These are phyloP conservation scores for Eulimnadia texana DNA, from an alignment of 1,140 invertebrate species.

Conservation along the genomic window DNA sequence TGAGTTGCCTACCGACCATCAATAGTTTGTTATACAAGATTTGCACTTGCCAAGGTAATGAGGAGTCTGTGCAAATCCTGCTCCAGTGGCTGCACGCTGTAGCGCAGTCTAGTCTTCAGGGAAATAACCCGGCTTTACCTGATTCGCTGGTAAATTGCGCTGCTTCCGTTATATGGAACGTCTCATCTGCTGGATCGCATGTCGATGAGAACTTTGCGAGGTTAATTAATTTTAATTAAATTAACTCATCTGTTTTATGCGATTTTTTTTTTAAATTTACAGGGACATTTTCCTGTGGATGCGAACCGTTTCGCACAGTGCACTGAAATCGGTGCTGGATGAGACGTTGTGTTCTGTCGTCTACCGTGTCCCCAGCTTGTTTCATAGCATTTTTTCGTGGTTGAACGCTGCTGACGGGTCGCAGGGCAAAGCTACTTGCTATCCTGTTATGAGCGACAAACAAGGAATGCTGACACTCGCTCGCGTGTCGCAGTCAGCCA, in stretches of 20 bases:
- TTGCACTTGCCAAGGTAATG: conserved; percentile 40
- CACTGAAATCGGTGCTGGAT: conserved; percentile 63
- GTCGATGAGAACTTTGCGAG: conserved; percentile 47
- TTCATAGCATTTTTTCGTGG: neutral
- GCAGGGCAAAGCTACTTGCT: neutral
- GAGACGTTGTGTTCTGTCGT: conserved; percentile 68
- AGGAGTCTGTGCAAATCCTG: conserved; percentile 34
- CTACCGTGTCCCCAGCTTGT: conserved; percentile 59
- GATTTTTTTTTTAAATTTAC: conserved; percentile 16
- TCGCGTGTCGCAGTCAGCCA: neutral
- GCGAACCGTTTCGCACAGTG: neutral
- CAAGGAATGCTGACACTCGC: neutral
- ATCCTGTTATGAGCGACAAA: neutral
- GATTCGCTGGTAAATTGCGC: conserved; percentile 48
- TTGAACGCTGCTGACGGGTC: neutral
- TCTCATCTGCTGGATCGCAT: conserved; percentile 33
- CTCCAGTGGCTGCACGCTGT: conserved; percentile 44
- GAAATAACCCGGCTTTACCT: conserved; percentile 23
- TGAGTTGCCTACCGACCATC: conserved; percentile 42
- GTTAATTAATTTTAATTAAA: conserved; percentile 22
- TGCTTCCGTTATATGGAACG: conserved; percentile 65
- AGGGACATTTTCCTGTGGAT: conserved; percentile 55
- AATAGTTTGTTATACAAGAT: conserved; percentile 63
- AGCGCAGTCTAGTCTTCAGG: conserved; percentile 26
- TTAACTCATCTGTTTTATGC: no score